Conservation (phyloP, 2,888 invertebrate genomes). For the Mesopsocus fuscifrons region DNA sequence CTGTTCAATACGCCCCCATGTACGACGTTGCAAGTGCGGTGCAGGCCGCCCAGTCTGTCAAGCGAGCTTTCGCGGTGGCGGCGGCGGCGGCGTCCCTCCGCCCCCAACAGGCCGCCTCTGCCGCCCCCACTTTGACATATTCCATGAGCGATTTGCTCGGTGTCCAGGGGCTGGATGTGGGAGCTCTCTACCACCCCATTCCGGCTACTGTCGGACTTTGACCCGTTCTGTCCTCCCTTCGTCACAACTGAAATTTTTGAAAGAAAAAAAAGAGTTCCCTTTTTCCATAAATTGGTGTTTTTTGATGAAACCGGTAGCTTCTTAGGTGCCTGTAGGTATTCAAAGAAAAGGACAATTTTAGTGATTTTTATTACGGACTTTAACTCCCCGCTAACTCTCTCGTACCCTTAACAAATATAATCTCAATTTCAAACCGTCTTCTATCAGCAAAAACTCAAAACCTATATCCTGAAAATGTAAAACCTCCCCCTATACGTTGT, state of each 20-base stretch:
- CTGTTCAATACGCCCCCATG: slow-evolving; percentile 25
- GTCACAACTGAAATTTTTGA: too few relatives aligned
- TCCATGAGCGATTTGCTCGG: slow-evolving; percentile 53
- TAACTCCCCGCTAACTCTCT: too few relatives aligned
- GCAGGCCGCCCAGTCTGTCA: slow-evolving; percentile 21
- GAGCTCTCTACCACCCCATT: slow-evolving; percentile 50
- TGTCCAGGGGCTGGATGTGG: slow-evolving; percentile 43
- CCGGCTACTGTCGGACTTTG: slow-evolving; percentile 50
- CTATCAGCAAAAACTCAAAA: too few relatives aligned
- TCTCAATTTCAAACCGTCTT: too few relatives aligned
- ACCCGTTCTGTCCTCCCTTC: slow-evolving; percentile 26
- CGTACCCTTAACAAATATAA: too few relatives aligned
- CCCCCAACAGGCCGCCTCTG: slow-evolving; percentile 22
- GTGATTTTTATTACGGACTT: too few relatives aligned
- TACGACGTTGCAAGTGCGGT: slow-evolving; percentile 30
- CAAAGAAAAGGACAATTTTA: too few relatives aligned
- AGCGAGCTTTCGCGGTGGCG: slow-evolving; percentile 37
- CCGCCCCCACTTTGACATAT: slow-evolving; percentile 39
- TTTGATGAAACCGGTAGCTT: background rate
- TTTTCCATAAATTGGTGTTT: background rate
- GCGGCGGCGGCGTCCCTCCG: slow-evolving; percentile 28
- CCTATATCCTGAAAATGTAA: too few relatives aligned
- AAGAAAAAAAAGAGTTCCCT: slow-evolving; percentile 15
- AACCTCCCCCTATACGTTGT: too few relatives aligned
- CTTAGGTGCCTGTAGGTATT: too few relatives aligned